Percentiles rank a stretch among this genome's conserved stretches.
Conservation (phyloP, 2,113 vertebrate species). For the Ceyx melanurus region DNA sequence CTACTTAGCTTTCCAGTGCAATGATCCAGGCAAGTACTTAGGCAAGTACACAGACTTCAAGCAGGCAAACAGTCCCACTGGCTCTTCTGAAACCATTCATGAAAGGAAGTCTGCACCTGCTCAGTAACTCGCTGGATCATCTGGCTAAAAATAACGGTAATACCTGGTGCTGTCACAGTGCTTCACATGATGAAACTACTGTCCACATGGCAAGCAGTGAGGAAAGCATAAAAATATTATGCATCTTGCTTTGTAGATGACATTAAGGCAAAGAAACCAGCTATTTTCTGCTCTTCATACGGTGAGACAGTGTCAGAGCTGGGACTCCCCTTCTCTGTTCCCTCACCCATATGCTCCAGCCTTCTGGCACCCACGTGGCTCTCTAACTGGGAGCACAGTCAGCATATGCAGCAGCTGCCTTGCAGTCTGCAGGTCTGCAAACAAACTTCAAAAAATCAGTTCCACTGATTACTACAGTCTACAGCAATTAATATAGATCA, state of each 20-base stretch:
- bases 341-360: neutral
- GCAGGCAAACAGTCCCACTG: neutral
- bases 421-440: neutral
- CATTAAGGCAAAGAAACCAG: neutral
- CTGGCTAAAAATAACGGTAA: neutral
- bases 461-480: neutral
- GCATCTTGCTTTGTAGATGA: neutral
- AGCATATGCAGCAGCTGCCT: neutral
- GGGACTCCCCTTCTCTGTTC: neutral
- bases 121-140: neutral
- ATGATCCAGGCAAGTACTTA: neutral
- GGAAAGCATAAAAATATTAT: accelerated
- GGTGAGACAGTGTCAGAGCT: neutral
- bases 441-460: neutral
- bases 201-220: neutral
- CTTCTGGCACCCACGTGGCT: neutral
- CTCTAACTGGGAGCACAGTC: neutral
- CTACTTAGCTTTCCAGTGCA: neutral
- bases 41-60: neutral
- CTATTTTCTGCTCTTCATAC: neutral
- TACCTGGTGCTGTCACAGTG: neutral
- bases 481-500: neutral
- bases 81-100: neutral
- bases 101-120: neutral
- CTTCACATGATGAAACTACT: neutral